Percentiles rank a stretch among this genome's conserved stretches.
Evolutionary conservation across 2,888 invertebrate genomes (phyloP).

Genomic region (Chaitophorus viminalis): DNA sequence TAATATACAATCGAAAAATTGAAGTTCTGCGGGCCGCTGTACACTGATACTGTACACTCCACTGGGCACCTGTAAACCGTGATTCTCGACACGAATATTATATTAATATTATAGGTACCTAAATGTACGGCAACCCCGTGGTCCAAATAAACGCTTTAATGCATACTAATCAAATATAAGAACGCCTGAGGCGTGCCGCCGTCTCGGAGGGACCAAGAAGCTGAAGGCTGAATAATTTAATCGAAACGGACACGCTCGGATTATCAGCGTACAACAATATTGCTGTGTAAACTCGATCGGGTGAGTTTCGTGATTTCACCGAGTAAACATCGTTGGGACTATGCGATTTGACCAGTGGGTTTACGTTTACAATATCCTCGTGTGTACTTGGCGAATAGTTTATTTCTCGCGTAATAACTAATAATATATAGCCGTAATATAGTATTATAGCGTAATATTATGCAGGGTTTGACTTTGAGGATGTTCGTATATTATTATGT

Average conservation of each 20-base stretch:
- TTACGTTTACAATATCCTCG: not conserved
- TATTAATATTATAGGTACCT: too few relatives aligned
- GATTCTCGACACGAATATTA: too few relatives aligned
- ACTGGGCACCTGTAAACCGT: not conserved
- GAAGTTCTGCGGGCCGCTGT: too few relatives aligned
- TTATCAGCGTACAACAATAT: not conserved
- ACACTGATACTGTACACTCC: too few relatives aligned
- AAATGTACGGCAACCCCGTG: not conserved
- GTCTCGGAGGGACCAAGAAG: not conserved
- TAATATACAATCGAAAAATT: too few relatives aligned
- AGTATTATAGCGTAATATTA: too few relatives aligned
- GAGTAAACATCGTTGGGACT: not conserved
- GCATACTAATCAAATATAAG: not conserved
- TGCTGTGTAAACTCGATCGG: not conserved
- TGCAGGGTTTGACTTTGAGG: too few relatives aligned
- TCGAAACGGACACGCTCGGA: slow-evolving; percentile 2
- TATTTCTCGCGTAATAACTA: not conserved
- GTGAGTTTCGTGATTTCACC: not conserved
- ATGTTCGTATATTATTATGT: not conserved
- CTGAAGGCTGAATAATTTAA: not conserved
- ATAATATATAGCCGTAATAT: too few relatives aligned
- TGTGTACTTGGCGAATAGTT: not conserved
- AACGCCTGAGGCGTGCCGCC: not conserved
- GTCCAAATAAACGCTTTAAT: not conserved
- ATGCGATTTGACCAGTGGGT: not conserved